Evolutionary conservation across 2,888 invertebrate genomes (phyloP), one percentile per base, ranked within the genome.

Genomic region (Sarcophaga subvicina): DNA sequence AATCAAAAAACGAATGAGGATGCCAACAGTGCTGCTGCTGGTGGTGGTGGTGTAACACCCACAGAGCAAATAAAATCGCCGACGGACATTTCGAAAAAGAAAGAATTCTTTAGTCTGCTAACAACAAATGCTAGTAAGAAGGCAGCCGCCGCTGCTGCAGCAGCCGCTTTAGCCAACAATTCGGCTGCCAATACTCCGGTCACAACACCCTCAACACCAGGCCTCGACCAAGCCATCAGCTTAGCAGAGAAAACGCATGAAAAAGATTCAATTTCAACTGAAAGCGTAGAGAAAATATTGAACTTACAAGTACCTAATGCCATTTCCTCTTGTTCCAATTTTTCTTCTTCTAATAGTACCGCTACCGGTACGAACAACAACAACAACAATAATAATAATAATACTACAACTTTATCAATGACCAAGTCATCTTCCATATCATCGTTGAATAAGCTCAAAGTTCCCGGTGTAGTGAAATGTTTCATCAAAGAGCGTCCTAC

Each of bases 381-480:
- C 37, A 37, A 10, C 37, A 27, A 8, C 27, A 64, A 27, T 6
- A 45, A 14, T 22, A 69, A 49, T 27, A 64, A 54, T 4, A 70
- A 12, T 3, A 81, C 25, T 62, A 83, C 47, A 54, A 47, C 84
- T 47, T 67, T 76, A 54, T 77, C 83, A 20, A 84, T 93, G 37
- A 87, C 90, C 22, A 93, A 93, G 88, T 92, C 92, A 45, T 89
- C 90, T 80, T 93, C 93, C 77, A 91, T 92, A 80, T 92, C 91
- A 76, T 93, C 93, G n/a, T 84, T 93, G 62, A 91, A 92, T 76
- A 92, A 92, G 73, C 88, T 93, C 3, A 92, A 92, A 88, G 91
- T 93, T 82, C 94, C 94, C 14, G 93, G 94, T 12, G 92, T 93
- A 66, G 94, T 93, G 3, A 93, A 93, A 88, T 93, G 93, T 89